Percentiles rank a stretch among this genome's conserved stretches.
phyloP scores from a whole-genome alignment of 2,888 invertebrate genomes.

The Phortica magna region DNA sequence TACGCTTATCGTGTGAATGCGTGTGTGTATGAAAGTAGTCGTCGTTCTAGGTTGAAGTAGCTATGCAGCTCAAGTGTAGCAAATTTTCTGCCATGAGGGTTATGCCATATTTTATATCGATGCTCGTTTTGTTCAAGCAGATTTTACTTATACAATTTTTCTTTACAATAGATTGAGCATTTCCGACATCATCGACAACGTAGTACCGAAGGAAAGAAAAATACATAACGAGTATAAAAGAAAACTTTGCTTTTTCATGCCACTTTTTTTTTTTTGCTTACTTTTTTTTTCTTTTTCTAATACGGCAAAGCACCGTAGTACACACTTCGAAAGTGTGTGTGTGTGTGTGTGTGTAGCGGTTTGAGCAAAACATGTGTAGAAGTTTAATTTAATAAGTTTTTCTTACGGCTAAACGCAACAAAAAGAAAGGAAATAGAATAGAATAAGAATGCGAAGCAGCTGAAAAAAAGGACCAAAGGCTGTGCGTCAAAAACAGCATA shows the following conservation, averaged over 20 bases:
- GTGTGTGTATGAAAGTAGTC: not conserved
- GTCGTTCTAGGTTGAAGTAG: not conserved
- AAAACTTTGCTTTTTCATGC: conserved; percentile 26
- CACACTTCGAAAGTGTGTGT: not conserved
- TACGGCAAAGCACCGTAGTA: too few relatives aligned
- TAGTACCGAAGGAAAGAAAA: conserved; percentile 30
- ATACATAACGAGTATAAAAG: conserved; percentile 37
- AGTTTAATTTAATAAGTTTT: conserved; percentile 71
- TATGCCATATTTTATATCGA: conserved; percentile 1
- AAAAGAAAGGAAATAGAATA: not conserved
- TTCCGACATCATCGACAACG: conserved; percentile 47
- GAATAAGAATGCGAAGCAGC: too few relatives aligned
- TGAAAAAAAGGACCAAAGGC: conserved; percentile 10
- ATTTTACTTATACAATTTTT: conserved; percentile 61
- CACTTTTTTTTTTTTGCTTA: not conserved
- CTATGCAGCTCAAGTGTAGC: conserved; percentile 44
- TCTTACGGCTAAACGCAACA: conserved; percentile 7
- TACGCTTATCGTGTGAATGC: not conserved
- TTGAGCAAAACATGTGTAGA: conserved; percentile 64
- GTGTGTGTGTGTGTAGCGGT: not conserved
- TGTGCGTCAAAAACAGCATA: not conserved
- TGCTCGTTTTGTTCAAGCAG: conserved; percentile 13
- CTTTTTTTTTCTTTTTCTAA: conserved; percentile 1
- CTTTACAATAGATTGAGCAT: conserved; percentile 70
- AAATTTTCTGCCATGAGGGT: conserved; percentile 44